Evolutionary conservation across 2,113 vertebrate genomes (phyloP).

Genomic region (Grantiella picta): DNA sequence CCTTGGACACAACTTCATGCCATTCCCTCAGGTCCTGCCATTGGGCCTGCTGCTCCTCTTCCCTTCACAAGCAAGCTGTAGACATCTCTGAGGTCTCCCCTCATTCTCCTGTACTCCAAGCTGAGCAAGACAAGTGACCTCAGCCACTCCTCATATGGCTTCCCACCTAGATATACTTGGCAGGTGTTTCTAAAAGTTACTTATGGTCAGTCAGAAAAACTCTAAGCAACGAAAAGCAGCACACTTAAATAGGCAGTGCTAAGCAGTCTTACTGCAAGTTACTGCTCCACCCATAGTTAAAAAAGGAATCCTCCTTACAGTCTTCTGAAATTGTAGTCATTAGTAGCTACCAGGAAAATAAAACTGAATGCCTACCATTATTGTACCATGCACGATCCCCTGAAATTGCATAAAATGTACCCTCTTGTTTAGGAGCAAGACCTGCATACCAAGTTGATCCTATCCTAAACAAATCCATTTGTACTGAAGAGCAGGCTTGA

Average conservation of each 20-base stretch:
- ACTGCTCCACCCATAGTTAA: neutral
- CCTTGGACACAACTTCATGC: neutral
- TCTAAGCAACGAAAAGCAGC: neutral
- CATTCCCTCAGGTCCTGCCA: too few relatives aligned
- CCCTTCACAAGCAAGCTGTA: neutral
- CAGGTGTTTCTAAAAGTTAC: neutral
- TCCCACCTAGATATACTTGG: neutral
- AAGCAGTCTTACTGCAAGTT: neutral
- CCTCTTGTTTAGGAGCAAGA: neutral
- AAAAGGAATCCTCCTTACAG: neutral
- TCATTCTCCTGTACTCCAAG: neutral
- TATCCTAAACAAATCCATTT: neutral
- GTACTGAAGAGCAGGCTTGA: neutral
- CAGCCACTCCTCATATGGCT: neutral
- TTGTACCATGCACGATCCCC: accelerated
- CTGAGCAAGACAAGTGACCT: neutral
- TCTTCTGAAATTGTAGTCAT: neutral
- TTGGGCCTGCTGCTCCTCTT: neutral
- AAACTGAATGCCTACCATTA: neutral
- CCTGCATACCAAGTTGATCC: neutral
- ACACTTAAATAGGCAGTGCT: neutral
- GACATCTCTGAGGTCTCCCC: neutral
- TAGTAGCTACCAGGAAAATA: neutral
- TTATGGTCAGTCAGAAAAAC: neutral
- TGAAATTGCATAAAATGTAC: neutral